Base-by-base conservation (phyloP, 1,140 invertebrate genomes). In the Triops longicaudatus region DNA sequence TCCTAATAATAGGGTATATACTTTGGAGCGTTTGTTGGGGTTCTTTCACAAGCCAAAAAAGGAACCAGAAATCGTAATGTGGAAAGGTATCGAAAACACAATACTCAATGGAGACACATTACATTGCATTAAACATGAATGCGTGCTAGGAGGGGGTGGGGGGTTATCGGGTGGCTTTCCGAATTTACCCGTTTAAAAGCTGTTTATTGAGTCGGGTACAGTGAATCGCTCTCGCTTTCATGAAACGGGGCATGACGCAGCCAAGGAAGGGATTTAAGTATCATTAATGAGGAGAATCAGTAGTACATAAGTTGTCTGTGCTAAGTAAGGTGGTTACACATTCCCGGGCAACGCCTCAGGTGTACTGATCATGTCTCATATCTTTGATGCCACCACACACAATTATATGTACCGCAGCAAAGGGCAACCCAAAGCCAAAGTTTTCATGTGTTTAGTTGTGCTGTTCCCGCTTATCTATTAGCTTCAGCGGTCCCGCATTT, bases 21-120 rank as follows among this genome's bases (percentile, higher is more conserved):
- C 50, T 63, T 63, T 63, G 3, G 50, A 63, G 50, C 50, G 50
- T 63, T 63, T 10, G 50, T 63, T 37, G 50, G 50, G 50, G 50
- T 63, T 63, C 50, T 63, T 63, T 63, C 17, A 63, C 50, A n/a
- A 63, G n/a, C 50, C 50, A 63, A 63, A 63, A 63, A 63, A 63
- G 50, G 50, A 63, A 63, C 50, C 50, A 63, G 22, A 63, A 63
- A 63, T 63, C 50, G 17, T 63, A n/a, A n/a, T 63, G 17, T 63
- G 50, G 14, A 63, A 63, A 63, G 50, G 22, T 63, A 63, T 63
- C 22, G 50, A 63, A 63, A 22, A 63, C 50, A 63, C 50, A 63
- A 63, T 63, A 63, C 50, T 63, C 17, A 63, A 63, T 63, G 50
- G 50, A 22, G 50, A 63, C 50, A 63, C 50, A 63, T 63, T 63